These are phyloP conservation scores for Noctua janthina DNA, from an alignment of 2,888 invertebrate genomes.

Conservation along the genomic window DNA sequence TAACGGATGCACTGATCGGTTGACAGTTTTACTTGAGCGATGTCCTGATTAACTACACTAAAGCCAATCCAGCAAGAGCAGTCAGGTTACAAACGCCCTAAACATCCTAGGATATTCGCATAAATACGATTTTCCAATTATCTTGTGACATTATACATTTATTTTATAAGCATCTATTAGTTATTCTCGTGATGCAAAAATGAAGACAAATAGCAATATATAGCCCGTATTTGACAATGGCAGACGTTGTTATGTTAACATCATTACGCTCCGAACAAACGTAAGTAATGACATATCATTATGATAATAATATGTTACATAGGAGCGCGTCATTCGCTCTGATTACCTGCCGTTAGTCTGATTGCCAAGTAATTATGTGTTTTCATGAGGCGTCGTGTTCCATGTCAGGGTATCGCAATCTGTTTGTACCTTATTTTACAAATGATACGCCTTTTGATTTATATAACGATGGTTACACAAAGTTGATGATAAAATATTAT, in stretches of 20 bases:
- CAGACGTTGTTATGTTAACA: slow-evolving; percentile 13
- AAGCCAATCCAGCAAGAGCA: background rate
- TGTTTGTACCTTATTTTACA: background rate
- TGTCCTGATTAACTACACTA: background rate
- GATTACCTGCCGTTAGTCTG: slow-evolving; percentile 42
- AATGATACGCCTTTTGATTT: slow-evolving; percentile 12
- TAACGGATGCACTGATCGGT: background rate
- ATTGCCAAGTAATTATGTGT: slow-evolving; percentile 43
- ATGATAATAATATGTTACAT: slow-evolving; percentile 21
- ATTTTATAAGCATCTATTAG: background rate
- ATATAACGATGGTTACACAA: background rate
- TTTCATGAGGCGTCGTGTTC: slow-evolving; percentile 17
- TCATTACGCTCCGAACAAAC: slow-evolving; percentile 23
- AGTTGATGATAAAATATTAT: background rate
- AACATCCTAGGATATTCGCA: background rate
- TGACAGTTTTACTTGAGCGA: background rate
- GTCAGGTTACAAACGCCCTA: background rate
- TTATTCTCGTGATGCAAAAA: background rate
- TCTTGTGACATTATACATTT: background rate
- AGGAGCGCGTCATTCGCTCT: slow-evolving; percentile 9
- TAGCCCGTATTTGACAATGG: background rate
- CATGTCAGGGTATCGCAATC: slow-evolving; percentile 3
- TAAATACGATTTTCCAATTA: background rate
- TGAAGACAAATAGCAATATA: background rate
- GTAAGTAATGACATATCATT: slow-evolving; percentile 29